Evolutionary conservation across 2,113 vertebrate genomes (phyloP), one percentile per base, ranked within the genome.

Genomic region (Grantiella picta): DNA sequence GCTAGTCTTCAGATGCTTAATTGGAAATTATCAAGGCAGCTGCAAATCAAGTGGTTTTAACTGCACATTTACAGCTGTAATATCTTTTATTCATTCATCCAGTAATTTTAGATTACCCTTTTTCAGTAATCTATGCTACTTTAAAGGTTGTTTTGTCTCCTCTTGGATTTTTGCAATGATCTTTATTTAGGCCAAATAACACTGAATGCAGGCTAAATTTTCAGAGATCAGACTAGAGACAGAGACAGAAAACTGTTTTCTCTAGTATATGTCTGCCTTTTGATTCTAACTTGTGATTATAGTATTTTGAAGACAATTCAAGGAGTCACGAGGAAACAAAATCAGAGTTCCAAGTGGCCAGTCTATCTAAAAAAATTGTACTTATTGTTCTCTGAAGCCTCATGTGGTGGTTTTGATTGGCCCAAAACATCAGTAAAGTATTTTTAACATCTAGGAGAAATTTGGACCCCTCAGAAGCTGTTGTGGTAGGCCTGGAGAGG

Each of bases 11-110:
- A 80, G 73, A 86, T 35, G 23, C 36, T 82, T 95, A 95, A 92
- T 49, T 94, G 54, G 78, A 92, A 86, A 82, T 86, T 93, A 95
- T 76, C 77, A 76, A 94, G 75, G 47, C 65, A 92, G 45, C 22
- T 24, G 12, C 27, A 82, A 93, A 71, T 61, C 69, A 80, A 85
- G 50, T 79, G 25, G 28, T 15, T 85, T 83, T 56, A 90, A 66
- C 33, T 82, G 38, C 31, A 15, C 90, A 91, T 95, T 96, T 95
- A 77, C 9, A 3, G 73, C 65, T 36, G 42, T 44, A 44, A 35
- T 73, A 38, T 80, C 3, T 57, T 92, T 82, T 64, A 94, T 90
- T 97, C 65, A 87, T 95, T 81, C 60, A 68, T 81, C 47, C 5
- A 3, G 25, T 90, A 92, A 94, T 94, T 96, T 91, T 60, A 95